Evolutionary conservation across 1,140 invertebrate species (phyloP).

Genomic region (Eupristina koningsbergeri): DNA sequence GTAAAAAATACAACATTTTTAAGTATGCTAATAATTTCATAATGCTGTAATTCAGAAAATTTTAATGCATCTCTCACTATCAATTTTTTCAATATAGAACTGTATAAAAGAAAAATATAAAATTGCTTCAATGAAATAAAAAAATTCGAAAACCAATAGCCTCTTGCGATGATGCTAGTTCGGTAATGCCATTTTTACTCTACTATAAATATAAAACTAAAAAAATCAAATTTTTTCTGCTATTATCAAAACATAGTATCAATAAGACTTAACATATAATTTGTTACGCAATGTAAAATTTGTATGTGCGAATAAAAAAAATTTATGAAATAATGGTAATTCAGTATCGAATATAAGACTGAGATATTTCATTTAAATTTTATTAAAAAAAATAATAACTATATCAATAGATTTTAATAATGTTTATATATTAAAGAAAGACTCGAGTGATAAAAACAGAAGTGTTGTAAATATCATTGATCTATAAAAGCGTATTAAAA

Average conservation of each 20-base stretch:
- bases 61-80: not conserved
- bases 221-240: not conserved
- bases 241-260: conserved; percentile 13
- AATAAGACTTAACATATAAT: not conserved
- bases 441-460: conserved; percentile 36
- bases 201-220: not conserved
- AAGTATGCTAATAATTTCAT: too few relatives aligned
- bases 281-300: not conserved
- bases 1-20: too few relatives aligned
- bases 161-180: conserved; percentile 1
- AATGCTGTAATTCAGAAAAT: not conserved
- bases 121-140: not conserved
- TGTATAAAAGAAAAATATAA: not conserved
- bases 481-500: conserved; percentile 27
- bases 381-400: not conserved
- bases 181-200: not conserved
- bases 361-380: conserved; percentile 31
- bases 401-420: conserved; percentile 9
- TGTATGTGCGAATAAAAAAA: not conserved
- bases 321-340: conserved; percentile 13
- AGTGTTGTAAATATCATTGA: conserved; percentile 31
- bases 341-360: conserved; percentile 41
- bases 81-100: not conserved
- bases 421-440: conserved; percentile 28
- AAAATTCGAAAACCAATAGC: not conserved